These are phyloP conservation scores for Heliocidaris tuberculata DNA, from an alignment of 35 echinoderm and acorn worm genomes.

Conservation along the genomic window DNA sequence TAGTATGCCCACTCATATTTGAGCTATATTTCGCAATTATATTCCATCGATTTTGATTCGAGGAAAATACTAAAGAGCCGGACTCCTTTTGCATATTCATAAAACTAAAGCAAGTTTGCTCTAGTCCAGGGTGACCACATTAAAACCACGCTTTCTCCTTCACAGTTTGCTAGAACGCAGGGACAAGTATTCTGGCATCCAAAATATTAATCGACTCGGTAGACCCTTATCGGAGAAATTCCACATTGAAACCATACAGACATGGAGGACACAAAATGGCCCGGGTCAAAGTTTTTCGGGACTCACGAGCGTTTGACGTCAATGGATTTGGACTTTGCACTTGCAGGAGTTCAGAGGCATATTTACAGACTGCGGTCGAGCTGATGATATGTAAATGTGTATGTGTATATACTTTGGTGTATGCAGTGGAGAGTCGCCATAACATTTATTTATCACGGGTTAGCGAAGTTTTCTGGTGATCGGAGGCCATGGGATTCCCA, in stretches of 20 bases:
- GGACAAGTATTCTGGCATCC: too few species aligned
- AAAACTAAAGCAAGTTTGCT: background rate
- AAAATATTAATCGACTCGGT: too few species aligned
- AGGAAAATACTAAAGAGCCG: background rate
- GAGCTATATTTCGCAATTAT: background rate
- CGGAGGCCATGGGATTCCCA: background rate
- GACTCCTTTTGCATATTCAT: background rate
- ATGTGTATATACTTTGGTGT: background rate
- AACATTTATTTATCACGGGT: background rate
- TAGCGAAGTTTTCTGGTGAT: background rate
- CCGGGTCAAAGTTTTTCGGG: too few species aligned
- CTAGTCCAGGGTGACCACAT: background rate
- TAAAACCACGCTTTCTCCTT: too few species aligned
- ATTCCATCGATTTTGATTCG: background rate
- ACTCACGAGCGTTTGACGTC: background rate
- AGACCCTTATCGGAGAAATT: too few species aligned
- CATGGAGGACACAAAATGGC: too few species aligned
- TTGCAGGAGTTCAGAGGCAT: background rate
- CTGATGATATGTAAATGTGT: background rate
- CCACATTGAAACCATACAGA: too few species aligned
- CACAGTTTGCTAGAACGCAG: too few species aligned
- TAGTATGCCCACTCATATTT: too few species aligned
- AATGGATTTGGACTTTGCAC: slow-evolving; percentile 3
- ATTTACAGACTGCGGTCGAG: background rate
- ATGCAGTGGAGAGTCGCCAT: background rate